Evolutionary conservation across 2,797 vertebrate genomes (phyloP).

Genomic region (Myotis planiceps): DNA sequence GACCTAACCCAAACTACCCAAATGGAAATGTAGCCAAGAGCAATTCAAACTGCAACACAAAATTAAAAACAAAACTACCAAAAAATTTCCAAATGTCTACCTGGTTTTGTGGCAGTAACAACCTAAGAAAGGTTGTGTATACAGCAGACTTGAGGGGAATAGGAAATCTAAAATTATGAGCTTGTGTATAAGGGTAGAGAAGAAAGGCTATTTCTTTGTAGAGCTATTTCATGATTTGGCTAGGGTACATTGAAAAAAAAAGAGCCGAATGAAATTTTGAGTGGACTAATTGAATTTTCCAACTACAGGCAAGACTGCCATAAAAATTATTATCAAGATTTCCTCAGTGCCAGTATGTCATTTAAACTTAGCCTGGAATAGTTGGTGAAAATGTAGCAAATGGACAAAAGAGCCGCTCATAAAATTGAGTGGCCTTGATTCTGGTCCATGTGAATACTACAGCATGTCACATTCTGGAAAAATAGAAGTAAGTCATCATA

Average conservation of each 20-base stretch:
- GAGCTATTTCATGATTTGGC: neutral
- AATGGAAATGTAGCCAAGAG: neutral
- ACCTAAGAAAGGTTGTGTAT: neutral
- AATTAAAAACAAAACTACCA: neutral
- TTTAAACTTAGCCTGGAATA: neutral
- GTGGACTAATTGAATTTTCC: slow-evolving; percentile 35
- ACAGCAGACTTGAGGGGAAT: neutral
- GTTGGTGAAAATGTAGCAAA: neutral
- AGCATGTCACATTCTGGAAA: neutral
- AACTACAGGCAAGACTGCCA: slow-evolving; percentile 5
- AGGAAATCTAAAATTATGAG: neutral
- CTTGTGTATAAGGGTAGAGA: neutral
- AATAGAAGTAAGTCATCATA: neutral
- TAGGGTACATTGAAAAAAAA: neutral
- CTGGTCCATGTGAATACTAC: neutral
- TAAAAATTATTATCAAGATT: slow-evolving; percentile 19
- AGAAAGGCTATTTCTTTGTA: neutral
- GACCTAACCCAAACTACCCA: neutral
- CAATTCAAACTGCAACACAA: slow-evolving; percentile 5
- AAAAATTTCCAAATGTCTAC: neutral
- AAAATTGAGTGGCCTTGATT: neutral
- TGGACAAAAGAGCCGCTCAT: neutral
- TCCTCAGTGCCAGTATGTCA: neutral
- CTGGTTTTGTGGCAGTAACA: neutral
- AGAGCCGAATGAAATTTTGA: slow-evolving; percentile 13